A percentile compares a stretch with the other conserved stretches of the same genome.
phyloP scores from a whole-genome alignment of 2,888 invertebrate species.

The Ligdia adustata region DNA sequence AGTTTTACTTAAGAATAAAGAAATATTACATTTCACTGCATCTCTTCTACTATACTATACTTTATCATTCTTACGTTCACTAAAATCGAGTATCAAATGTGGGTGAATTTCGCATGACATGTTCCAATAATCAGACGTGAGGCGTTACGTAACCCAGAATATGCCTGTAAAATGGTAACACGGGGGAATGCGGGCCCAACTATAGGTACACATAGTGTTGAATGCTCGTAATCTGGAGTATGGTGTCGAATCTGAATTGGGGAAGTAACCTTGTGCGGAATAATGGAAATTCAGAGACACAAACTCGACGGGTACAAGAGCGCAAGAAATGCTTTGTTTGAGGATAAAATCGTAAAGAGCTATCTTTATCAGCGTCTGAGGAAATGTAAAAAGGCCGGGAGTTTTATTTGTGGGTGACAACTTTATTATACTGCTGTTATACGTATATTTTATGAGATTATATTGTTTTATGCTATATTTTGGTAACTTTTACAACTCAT shows the following conservation, averaged over 20 bases:
- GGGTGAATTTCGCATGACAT: conserved; percentile 15
- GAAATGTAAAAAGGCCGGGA: conserved; percentile 7
- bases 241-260: conserved; percentile 21
- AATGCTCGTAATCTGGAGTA: conserved; percentile 6
- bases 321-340: conserved; percentile 10
- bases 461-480: too few relatives aligned
- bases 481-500: too few relatives aligned
- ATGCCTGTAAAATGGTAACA: background rate
- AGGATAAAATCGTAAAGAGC: conserved; percentile 15
- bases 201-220: background rate
- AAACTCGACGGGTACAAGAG: background rate
- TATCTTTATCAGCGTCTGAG: conserved; percentile 9
- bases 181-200: background rate
- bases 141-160: conserved; percentile 6
- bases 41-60: background rate
- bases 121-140: conserved; percentile 8
- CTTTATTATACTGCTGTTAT: conserved; percentile 2
- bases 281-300: conserved; percentile 18
- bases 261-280: conserved; percentile 20
- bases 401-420: background rate
- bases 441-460: too few relatives aligned
- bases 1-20: background rate
- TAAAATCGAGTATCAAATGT: conserved; percentile 4
- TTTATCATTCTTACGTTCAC: background rate
- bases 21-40: background rate